Conservation (phyloP, 2,888 invertebrate species). For the Synergus japonicus region DNA sequence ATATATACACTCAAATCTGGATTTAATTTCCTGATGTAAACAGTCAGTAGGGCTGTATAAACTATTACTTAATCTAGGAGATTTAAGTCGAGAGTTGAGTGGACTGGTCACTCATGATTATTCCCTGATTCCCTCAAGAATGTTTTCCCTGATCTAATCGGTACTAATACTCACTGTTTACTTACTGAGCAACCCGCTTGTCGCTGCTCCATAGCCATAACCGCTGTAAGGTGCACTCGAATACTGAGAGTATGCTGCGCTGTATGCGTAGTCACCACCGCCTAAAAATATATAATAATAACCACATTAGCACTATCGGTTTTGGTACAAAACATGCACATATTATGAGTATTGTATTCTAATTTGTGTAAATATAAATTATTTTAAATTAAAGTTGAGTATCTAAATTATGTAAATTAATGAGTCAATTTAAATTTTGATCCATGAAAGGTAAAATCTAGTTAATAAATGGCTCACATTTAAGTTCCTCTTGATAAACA, state of each 20-base stretch:
- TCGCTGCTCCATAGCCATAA: constrained; percentile 82
- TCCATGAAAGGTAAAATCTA: neutral
- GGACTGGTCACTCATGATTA: neutral
- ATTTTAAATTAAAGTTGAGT: too few species aligned
- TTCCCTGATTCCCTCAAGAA: neutral
- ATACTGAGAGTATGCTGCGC: constrained; percentile 87
- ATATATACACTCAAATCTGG: too few species aligned
- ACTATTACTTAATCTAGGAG: too few species aligned
- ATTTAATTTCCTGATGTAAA: too few species aligned
- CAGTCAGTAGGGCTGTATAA: too few species aligned
- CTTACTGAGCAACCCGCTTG: constrained; percentile 85
- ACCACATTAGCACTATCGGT: constrained; percentile 18
- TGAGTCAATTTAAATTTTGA: neutral
- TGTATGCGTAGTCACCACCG: constrained; percentile 86
- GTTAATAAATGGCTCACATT: neutral
- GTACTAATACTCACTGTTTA: constrained; percentile 82
- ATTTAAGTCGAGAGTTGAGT: too few species aligned
- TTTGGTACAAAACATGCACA: neutral
- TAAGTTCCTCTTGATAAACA: neutral
- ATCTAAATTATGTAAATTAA: too few species aligned
- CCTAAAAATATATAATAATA: constrained; percentile 75
- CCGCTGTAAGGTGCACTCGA: constrained; percentile 85
- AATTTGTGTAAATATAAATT: neutral
- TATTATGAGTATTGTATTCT: neutral
- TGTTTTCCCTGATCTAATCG: constrained; percentile 66